phyloP scores from a whole-genome alignment of 2,888 invertebrate genomes.

The Autographa gamma region DNA sequence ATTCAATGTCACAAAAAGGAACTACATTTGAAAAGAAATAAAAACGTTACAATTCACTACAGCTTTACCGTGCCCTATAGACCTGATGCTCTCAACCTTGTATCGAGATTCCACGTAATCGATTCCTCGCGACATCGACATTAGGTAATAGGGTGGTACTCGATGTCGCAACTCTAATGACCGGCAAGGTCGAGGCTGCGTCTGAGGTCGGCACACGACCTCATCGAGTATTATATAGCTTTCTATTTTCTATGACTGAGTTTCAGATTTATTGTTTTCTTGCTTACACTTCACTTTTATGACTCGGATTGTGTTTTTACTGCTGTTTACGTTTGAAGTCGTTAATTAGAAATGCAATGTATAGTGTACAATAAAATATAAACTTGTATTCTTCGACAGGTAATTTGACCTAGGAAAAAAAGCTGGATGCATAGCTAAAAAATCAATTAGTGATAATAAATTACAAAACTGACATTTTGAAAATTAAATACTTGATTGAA shows the following conservation, averaged over 20 bases:
- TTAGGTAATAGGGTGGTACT: slow-evolving; percentile 60
- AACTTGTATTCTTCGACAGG: too few relatives aligned
- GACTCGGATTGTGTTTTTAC: slow-evolving; percentile 11
- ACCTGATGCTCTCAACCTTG: slow-evolving; percentile 41
- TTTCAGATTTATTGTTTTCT: slow-evolving; percentile 43
- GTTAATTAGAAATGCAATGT: too few relatives aligned
- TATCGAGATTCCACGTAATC: slow-evolving; percentile 52
- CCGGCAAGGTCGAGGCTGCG: slow-evolving; percentile 71
- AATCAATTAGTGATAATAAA: too few relatives aligned
- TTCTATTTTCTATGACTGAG: slow-evolving; percentile 62
- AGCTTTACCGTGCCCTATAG: neutral
- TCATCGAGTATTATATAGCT: slow-evolving; percentile 62
- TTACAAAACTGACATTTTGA: neutral
- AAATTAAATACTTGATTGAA: neutral
- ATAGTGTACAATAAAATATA: too few relatives aligned
- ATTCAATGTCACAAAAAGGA: neutral
- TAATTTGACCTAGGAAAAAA: too few relatives aligned
- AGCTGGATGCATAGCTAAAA: too few relatives aligned
- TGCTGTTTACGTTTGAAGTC: neutral
- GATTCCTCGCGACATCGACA: slow-evolving; percentile 54
- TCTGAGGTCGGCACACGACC: slow-evolving; percentile 59
- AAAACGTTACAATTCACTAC: neutral
- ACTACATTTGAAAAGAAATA: neutral
- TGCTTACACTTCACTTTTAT: slow-evolving; percentile 48
- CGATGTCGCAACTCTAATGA: slow-evolving; percentile 63